These are phyloP conservation scores for Anarhynchus alexandrinus DNA, from an alignment of 2,113 vertebrate species.

Conservation along the genomic window DNA sequence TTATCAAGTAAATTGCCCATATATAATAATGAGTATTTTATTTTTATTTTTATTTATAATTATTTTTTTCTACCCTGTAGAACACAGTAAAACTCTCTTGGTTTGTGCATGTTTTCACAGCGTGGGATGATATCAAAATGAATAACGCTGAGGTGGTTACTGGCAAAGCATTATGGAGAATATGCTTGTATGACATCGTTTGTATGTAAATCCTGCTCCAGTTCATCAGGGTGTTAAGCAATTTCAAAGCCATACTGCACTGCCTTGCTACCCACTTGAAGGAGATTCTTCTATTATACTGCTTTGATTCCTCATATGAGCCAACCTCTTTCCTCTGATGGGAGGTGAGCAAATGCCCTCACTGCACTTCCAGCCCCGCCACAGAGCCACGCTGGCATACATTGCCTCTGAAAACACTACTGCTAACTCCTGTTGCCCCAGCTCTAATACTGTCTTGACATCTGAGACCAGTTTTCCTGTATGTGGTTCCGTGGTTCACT, in stretches of 20 bases:
- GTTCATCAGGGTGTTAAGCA: slow-evolving; percentile 25
- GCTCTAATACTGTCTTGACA: not conserved
- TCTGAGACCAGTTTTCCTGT: not conserved
- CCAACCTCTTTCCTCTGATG: not conserved
- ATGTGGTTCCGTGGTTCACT: not conserved
- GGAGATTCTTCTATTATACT: not conserved
- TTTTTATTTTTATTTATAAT: not conserved
- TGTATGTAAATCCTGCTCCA: slow-evolving; percentile 67
- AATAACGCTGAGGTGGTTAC: slow-evolving; percentile 46
- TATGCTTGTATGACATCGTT: slow-evolving; percentile 34
- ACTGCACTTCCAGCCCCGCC: not conserved
- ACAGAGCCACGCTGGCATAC: not conserved
- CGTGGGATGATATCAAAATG: slow-evolving; percentile 43
- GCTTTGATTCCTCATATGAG: not conserved
- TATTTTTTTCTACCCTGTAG: not conserved
- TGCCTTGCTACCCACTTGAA: slow-evolving; percentile 1
- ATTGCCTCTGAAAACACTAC: not conserved
- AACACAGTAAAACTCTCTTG: not conserved
- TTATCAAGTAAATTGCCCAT: slow-evolving; percentile 28
- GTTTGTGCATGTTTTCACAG: slow-evolving; percentile 49
- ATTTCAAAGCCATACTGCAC: slow-evolving; percentile 17
- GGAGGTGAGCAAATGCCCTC: not conserved
- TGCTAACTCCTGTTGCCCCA: not conserved
- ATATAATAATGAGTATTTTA: slow-evolving; percentile 1
- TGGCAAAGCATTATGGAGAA: slow-evolving; percentile 51